phyloP scores from a whole-genome alignment of 2,797 vertebrate species.

The Sebastes cheni region DNA sequence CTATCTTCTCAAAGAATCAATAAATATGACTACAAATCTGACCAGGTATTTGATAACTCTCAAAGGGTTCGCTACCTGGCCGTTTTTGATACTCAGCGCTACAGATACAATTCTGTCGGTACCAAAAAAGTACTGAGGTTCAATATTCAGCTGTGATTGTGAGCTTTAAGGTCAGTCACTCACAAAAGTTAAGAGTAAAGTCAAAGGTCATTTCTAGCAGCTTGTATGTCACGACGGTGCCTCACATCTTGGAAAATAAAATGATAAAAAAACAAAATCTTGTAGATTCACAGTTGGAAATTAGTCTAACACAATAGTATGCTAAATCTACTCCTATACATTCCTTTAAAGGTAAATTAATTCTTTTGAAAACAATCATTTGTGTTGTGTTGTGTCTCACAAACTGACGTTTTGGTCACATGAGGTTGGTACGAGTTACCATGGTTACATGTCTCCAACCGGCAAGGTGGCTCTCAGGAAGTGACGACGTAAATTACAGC shows the following conservation, averaged over 20 bases:
- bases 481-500: too few relatives aligned
- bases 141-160: not conserved
- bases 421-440: too few relatives aligned
- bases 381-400: too few relatives aligned
- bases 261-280: accelerated
- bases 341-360: not conserved
- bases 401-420: too few relatives aligned
- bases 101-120: not conserved
- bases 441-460: too few relatives aligned
- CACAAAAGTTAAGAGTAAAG: not conserved
- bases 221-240: too few relatives aligned
- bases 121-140: not conserved
- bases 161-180: not conserved
- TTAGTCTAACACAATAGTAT: not conserved
- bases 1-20: not conserved
- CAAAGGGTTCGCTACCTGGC: not conserved
- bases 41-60: not conserved
- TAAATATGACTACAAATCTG: not conserved
- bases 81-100: not conserved
- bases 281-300: not conserved
- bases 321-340: not conserved
- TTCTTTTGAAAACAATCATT: not conserved
- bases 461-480: too few relatives aligned
- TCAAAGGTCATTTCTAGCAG: not conserved
- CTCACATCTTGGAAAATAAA: not conserved